phyloP scores from a whole-genome alignment of 2,113 vertebrate genomes.

The Felis catus region F.catus_Fca126_mat1.0 CM031418.1:121023001-121023500 shows the following conservation, averaged over 20 bases:
- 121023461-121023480: neutral
- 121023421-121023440: neutral
- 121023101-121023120: neutral
- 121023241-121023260: neutral
- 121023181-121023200: neutral
- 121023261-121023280: neutral
- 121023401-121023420: neutral
- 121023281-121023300: neutral
- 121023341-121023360: neutral
- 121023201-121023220: neutral
- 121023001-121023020: neutral
- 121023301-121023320: neutral
- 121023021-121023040: neutral
- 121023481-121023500: neutral
- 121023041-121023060: neutral
- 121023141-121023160: neutral
- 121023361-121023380: neutral
- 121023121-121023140: neutral
- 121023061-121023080: neutral
- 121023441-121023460: neutral
- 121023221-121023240: slow-evolving; percentile 18
- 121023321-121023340: neutral
- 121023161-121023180: neutral
- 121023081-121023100: neutral
- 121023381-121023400: neutral